Percentiles rank a stretch among this genome's conserved stretches.
phyloP scores from a whole-genome alignment of 2,888 invertebrate species.

The Agelastica alni region DNA sequence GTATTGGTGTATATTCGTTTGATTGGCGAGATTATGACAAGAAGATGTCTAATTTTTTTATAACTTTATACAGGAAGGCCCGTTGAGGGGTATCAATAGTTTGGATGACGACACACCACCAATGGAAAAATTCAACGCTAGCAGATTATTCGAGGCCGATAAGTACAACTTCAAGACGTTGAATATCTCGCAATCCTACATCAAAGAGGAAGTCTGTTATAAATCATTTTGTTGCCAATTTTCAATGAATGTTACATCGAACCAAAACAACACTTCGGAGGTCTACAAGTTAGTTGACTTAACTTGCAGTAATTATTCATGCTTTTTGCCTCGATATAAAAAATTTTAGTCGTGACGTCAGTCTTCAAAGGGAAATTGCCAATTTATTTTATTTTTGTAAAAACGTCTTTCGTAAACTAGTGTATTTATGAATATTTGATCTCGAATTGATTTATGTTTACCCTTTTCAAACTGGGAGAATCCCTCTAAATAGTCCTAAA shows the following conservation, averaged over 20 bases:
- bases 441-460: no score
- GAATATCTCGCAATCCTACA: constrained; percentile 27
- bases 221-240: constrained; percentile 40
- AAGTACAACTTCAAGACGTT: constrained; percentile 33
- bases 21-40: no score
- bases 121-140: constrained; percentile 30
- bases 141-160: constrained; percentile 31
- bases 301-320: no score
- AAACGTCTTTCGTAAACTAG: neutral
- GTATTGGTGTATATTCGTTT: no score
- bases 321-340: no score
- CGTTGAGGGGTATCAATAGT: constrained; percentile 27
- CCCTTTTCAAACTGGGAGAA: no score
- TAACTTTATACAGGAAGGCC: neutral
- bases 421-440: no score
- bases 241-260: constrained; percentile 26
- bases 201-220: constrained; percentile 35
- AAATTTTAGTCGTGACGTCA: no score
- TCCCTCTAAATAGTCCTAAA: no score
- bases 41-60: no score
- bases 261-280: constrained; percentile 30
- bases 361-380: no score
- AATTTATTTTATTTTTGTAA: neutral
- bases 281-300: constrained; percentile 42
- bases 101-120: constrained; percentile 22